Base-by-base conservation (phyloP, 2,797 vertebrate genomes). In the Tapirus indicus region DNA sequence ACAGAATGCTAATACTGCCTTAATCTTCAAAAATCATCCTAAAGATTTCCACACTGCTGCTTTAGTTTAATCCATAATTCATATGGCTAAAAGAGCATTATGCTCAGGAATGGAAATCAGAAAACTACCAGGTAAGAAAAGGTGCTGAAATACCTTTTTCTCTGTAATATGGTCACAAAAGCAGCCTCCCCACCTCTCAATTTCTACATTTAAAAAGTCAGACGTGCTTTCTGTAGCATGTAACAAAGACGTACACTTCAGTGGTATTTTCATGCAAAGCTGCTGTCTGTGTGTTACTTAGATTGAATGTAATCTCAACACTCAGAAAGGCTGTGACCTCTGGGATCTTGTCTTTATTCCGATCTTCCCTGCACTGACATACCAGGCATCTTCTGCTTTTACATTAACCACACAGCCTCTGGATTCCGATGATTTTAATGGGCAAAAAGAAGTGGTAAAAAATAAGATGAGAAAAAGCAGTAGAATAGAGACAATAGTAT, bases 1-100 rank as follows among this genome's bases (percentile, higher is more conserved):
- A 96, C 41, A 78, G 95, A 99, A 98, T 98, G 96, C 94, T 98
- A 98, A 97, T 47, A 91, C 77, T 93, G 54, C 75, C 71, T 85
- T 62, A 82, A 95, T 96, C 54, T 86, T 85, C 93, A 96, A 87
- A 93, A 97, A 96, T 87, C 44, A 97, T 92, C 97, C 96, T 78
- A 38, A 96, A 97, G 88, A 93, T 49, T 96, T 86, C 69, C 92
- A 75, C 78, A 88, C 14, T 89, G 78, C 58, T 95, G 17, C 86
- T 75, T 98, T 95, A 93, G 84, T 95, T 97, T 91, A 97, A 98
- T 95, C 66, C 97, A 69, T 97, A 97, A 98, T 97, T 98, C 95
- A 96, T 78, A 94, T 17, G 38, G 71, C 92, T 96, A 83, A 97
- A 97, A 97, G 27, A n/a, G 68, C 62, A 62, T 97, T 97, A 62